Conservation (phyloP, 2,888 invertebrate species). For the Acanthosepion esculentum region DNA sequence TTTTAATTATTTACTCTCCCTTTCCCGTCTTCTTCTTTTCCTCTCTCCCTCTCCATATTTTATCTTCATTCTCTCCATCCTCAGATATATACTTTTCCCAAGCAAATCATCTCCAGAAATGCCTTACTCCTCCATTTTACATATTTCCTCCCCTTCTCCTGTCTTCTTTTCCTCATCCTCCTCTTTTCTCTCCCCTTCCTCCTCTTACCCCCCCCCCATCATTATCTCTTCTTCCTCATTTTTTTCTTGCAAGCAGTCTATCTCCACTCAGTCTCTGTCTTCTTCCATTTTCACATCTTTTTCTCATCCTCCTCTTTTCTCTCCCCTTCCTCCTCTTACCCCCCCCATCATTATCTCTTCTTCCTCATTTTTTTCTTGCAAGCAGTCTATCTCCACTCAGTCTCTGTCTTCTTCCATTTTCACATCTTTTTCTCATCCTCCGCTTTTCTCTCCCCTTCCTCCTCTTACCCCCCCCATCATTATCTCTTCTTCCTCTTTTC, state of each 20-base stretch:
- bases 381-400: not conserved
- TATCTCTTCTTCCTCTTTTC: no score
- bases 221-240: not conserved
- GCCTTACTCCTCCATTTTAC: not conserved
- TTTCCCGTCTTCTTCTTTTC: not conserved
- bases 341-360: not conserved
- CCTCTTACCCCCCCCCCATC: not conserved
- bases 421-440: not conserved
- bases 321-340: not conserved
- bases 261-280: not conserved
- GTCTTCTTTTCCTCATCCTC: not conserved
- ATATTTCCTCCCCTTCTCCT: not conserved
- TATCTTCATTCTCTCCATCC: not conserved
- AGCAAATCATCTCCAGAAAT: not conserved
- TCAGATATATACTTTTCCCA: no score
- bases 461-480: no score
- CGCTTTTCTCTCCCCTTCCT: accelerated
- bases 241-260: not conserved
- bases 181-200: not conserved
- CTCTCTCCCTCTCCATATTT: not conserved
- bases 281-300: no score
- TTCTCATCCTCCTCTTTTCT: not conserved
- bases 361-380: not conserved
- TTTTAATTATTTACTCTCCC: not conserved
- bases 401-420: not conserved